Percentiles rank a stretch among this genome's conserved stretches.
These are phyloP conservation scores for Chitala chitala DNA, from an alignment of 2,113 vertebrate species.

Conservation along the genomic window DNA sequence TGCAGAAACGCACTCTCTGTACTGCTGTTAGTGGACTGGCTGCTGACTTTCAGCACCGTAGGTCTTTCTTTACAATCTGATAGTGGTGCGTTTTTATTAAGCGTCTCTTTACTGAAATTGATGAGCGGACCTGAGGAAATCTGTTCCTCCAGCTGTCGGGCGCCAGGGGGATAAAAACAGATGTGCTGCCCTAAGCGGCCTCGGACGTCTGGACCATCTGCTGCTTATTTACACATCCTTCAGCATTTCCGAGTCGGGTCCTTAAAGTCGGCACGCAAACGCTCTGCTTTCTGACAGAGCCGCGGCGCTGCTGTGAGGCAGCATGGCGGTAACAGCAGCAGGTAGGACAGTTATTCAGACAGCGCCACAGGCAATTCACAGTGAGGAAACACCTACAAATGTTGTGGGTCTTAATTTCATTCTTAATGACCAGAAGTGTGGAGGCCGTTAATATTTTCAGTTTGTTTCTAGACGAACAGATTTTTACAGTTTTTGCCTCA, in stretches of 20 bases:
- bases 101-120: conserved; percentile 38
- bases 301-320: no score
- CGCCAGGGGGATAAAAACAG: conserved; percentile 64
- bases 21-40: not conserved
- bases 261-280: not conserved
- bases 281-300: no score
- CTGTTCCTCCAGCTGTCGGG: conserved; percentile 55
- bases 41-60: not conserved
- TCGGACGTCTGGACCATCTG: conserved; percentile 64
- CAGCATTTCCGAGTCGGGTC: conserved; percentile 43
- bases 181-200: conserved; percentile 59
- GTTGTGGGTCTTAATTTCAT: not conserved
- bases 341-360: no score
- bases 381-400: no score
- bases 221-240: conserved; percentile 63
- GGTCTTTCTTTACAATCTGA: not conserved
- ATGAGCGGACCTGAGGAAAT: conserved; percentile 52
- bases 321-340: no score
- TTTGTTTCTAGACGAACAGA: not conserved
- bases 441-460: no score
- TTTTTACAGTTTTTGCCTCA: not conserved
- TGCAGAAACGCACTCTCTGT: no score
- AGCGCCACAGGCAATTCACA: no score
- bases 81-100: not conserved
- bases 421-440: not conserved